A percentile compares a stretch with the other conserved stretches of the same genome.
Evolutionary conservation across 2,113 vertebrate species (phyloP).

Genomic region (Panthera uncia): DNA sequence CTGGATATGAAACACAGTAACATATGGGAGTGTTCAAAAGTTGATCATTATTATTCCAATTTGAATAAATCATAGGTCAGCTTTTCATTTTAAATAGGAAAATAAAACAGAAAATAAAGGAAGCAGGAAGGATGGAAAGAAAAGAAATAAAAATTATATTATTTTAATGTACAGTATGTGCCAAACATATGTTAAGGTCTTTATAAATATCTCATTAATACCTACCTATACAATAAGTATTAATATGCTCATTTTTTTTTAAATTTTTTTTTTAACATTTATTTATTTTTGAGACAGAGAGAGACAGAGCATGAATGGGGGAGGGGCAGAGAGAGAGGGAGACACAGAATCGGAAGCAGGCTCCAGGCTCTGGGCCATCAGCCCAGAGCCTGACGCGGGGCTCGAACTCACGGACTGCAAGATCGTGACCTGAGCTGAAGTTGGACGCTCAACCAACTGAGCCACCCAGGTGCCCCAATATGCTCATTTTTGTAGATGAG

Average conservation of each 20-base stretch:
- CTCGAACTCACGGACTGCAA: no score
- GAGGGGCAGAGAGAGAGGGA: no score
- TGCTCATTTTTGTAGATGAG: background rate
- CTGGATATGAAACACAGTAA: background rate
- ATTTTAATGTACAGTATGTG: background rate
- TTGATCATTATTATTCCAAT: background rate
- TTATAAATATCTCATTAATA: conserved; percentile 10
- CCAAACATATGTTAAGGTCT: background rate
- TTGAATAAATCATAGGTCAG: background rate
- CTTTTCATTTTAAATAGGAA: background rate
- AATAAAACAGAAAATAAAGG: background rate
- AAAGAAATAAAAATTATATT: background rate
- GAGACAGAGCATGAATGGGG: no score
- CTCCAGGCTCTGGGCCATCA: no score
- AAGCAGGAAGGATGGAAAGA: background rate
- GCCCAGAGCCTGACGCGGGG: no score
- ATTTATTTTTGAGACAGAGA: no score
- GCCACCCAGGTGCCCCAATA: background rate
- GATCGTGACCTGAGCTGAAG: no score
- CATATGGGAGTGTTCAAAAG: background rate
- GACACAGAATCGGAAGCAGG: no score
- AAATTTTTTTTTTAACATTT: no score
- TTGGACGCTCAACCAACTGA: no score
- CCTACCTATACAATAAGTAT: background rate
- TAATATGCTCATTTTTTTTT: background rate